Base-by-base conservation (phyloP, 2,113 vertebrate genomes). In the Nematolebias whitei region DNA sequence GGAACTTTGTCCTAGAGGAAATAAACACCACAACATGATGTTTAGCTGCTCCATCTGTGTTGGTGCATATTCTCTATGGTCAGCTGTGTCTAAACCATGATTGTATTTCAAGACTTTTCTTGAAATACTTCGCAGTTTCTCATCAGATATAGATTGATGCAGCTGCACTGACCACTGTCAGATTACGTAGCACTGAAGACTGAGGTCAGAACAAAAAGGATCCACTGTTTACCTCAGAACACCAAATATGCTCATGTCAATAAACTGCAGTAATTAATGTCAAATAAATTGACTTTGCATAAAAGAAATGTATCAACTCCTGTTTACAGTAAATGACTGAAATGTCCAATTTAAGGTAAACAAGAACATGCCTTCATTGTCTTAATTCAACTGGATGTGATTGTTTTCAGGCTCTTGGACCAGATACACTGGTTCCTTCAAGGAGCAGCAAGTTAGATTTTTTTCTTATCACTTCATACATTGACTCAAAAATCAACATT, bases 51-150 rank as follows among this genome's bases (percentile, higher is more conserved):
- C 12, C 54, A 22, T 14, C 1, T 41, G 29, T 49, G 19, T 64
- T 3, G 41, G 44, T 74, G 41, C 39, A 51, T n/a, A n/a, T n/a
- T n/a, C n/a, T n/a, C n/a, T n/a, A n/a, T n/a, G 79, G 79, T 84
- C 84, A 80, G 3, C 56, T 79, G 52, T 41, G 74, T 77, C 74
- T 68, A 82, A 80, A 77, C 58, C 58, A 51, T 39, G 29, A 49
- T 72, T 53, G 51, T 44, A 76, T 64, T 63, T 74, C 29, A 70
- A 69, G 56, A 20, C 32, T 64, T n/a, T 12, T 32, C 12, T 14
- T 57, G 5, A 12, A 62, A 45, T 56, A 50, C 32, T 15, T 51
- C 5, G 24, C 26, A 15, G 53, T 59, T 60, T 81, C 40, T 41
- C n/a, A 59, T 79, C 54, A 65, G 50, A 43, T 3, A 0, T 39